A percentile compares a stretch with the other conserved stretches of the same genome.
phyloP scores from a whole-genome alignment of 2,113 vertebrate species.

The Carassius gibelio region DNA sequence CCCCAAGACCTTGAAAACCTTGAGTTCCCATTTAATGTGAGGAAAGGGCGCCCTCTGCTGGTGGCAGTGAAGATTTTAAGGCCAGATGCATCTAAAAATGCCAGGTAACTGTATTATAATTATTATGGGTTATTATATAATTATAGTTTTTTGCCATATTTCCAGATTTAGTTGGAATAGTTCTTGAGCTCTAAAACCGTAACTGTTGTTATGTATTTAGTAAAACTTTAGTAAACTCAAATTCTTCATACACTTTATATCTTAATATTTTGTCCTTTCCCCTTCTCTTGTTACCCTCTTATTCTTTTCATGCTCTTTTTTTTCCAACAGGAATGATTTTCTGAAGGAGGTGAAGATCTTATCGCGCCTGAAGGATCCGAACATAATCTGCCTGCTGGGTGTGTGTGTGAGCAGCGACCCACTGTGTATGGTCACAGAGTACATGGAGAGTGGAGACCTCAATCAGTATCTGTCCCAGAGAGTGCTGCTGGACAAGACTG shows the following conservation, averaged over 20 bases:
- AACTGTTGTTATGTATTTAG: not conserved
- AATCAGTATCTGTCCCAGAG: constrained; percentile 89
- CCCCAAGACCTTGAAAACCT: constrained; percentile 84
- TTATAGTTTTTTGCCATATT: not conserved
- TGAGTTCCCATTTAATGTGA: constrained; percentile 85
- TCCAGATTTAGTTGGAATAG: no score
- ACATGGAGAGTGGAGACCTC: constrained; percentile 93
- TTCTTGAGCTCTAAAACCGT: not conserved
- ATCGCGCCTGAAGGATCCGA: constrained; percentile 88
- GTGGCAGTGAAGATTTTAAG: constrained; percentile 91
- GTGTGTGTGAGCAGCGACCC: constrained; percentile 90
- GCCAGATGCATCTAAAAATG: constrained; percentile 91
- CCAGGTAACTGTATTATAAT: constrained; percentile 75
- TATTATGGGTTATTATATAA: not conserved
- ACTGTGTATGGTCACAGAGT: constrained; percentile 91
- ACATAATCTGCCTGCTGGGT: constrained; percentile 90
- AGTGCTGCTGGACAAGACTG: constrained; percentile 81
- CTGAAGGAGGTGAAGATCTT: constrained; percentile 93
- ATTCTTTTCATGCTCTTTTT: not conserved
- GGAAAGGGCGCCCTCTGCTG: constrained; percentile 86
- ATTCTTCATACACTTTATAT: not conserved
- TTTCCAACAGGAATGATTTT: constrained; percentile 83
- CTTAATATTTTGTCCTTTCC: not conserved
- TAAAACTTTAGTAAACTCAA: not conserved
- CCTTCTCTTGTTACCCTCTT: not conserved